phyloP scores from a whole-genome alignment of 2,797 vertebrate genomes.

The Artibeus jamaicensis region DNA sequence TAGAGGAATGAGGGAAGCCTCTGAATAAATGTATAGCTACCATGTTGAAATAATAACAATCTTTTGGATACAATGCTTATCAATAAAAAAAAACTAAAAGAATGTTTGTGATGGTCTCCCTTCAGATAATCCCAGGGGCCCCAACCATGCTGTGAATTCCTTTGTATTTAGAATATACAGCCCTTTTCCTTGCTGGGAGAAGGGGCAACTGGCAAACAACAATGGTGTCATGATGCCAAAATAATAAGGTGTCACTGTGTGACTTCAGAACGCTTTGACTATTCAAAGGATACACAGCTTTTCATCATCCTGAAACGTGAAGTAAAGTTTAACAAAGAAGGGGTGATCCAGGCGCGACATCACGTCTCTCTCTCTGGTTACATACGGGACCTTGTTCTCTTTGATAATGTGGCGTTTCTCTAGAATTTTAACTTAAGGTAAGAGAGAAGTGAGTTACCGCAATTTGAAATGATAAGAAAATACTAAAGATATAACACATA shows the following conservation, averaged over 20 bases:
- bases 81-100: background rate
- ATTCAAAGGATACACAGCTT: slow-evolving; percentile 97
- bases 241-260: background rate
- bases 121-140: background rate
- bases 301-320: slow-evolving; percentile 99
- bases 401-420: slow-evolving; percentile 99
- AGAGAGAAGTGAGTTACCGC: slow-evolving; percentile 59
- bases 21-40: background rate
- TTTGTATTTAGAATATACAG: background rate
- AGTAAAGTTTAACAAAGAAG: slow-evolving; percentile 99
- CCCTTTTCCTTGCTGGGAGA: background rate
- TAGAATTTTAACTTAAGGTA: slow-evolving; percentile 95
- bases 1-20: background rate
- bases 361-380: slow-evolving; percentile 97
- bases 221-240: background rate
- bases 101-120: background rate
- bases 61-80: background rate
- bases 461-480: slow-evolving; percentile 3
- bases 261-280: background rate
- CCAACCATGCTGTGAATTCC: background rate
- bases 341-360: slow-evolving; percentile 98
- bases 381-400: slow-evolving; percentile 98
- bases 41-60: background rate
- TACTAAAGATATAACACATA: slow-evolving; percentile 29
- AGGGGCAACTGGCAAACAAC: background rate